Conservation (phyloP, 2,888 invertebrate genomes). For the Sarcophaga variegata region DNA sequence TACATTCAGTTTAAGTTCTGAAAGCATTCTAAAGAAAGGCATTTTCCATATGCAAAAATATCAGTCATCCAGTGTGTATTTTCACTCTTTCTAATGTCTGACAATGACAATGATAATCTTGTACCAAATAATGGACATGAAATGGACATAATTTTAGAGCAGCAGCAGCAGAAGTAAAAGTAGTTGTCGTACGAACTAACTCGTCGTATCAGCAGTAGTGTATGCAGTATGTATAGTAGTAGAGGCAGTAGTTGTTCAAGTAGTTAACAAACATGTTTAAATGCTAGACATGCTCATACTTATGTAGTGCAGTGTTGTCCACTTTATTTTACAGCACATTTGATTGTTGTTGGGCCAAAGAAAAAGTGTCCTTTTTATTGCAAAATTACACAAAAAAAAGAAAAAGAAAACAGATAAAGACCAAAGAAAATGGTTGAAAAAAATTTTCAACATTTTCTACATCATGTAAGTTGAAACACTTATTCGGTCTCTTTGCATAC, state of each 20-base stretch:
- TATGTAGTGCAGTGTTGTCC: conserved; percentile 51
- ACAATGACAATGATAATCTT: background rate
- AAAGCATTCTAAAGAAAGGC: no score
- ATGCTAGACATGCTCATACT: conserved; percentile 30
- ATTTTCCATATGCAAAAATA: background rate
- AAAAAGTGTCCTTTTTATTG: conserved; percentile 55
- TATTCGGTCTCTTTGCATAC: conserved; percentile 52
- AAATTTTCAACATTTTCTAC: conserved; percentile 30
- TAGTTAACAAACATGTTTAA: conserved; percentile 68
- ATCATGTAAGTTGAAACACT: conserved; percentile 57
- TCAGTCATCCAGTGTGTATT: no score
- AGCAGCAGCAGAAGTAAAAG: conserved; percentile 51
- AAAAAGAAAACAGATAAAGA: background rate
- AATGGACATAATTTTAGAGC: conserved; percentile 57
- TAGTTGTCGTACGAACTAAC: conserved; percentile 37
- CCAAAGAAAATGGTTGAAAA: conserved; percentile 52
- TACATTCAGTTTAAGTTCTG: no score
- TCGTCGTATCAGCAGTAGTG: no score
- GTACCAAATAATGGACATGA: conserved; percentile 60
- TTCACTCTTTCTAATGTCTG: background rate
- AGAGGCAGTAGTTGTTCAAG: conserved; percentile 53
- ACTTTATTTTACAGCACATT: conserved; percentile 8
- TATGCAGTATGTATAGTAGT: conserved; percentile 3
- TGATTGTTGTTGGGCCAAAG: conserved; percentile 45
- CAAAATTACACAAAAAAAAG: background rate